These are phyloP conservation scores for Sapayoa aenigma DNA, from an alignment of 2,113 vertebrate genomes.

Conservation along the genomic window DNA sequence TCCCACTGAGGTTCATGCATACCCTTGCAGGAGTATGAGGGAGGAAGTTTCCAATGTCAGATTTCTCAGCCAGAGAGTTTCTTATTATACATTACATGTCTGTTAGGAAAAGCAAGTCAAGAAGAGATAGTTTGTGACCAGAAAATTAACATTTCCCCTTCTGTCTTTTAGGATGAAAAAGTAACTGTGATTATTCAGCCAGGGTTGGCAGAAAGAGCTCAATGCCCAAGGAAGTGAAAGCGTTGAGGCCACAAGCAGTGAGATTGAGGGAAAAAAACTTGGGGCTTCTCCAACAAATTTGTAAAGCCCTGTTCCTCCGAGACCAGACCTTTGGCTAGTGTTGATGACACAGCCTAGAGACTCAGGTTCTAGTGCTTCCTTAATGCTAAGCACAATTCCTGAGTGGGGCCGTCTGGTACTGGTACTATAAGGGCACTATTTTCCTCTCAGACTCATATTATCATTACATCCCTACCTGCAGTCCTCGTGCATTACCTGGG, in stretches of 20 bases:
- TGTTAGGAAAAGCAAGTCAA: neutral
- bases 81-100: neutral
- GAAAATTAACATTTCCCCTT: neutral
- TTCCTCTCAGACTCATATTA: neutral
- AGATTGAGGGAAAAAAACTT: neutral
- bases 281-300: neutral
- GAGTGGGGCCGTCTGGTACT: neutral
- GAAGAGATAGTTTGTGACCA: neutral
- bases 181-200: neutral
- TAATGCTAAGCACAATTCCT: neutral
- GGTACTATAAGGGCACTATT: neutral
- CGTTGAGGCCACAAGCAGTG: neutral
- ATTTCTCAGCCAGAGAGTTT: neutral
- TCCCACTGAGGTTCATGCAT: neutral
- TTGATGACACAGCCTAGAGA: neutral
- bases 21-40: neutral
- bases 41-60: neutral
- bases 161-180: neutral
- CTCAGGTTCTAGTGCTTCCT: neutral
- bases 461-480: neutral
- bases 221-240: neutral
- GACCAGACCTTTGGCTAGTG: neutral
- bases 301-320: neutral
- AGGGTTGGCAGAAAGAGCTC: neutral
- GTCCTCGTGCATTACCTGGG: accelerated